phyloP scores from a whole-genome alignment of 1,140 invertebrate species.

The Oryctes rhinoceros region DNA sequence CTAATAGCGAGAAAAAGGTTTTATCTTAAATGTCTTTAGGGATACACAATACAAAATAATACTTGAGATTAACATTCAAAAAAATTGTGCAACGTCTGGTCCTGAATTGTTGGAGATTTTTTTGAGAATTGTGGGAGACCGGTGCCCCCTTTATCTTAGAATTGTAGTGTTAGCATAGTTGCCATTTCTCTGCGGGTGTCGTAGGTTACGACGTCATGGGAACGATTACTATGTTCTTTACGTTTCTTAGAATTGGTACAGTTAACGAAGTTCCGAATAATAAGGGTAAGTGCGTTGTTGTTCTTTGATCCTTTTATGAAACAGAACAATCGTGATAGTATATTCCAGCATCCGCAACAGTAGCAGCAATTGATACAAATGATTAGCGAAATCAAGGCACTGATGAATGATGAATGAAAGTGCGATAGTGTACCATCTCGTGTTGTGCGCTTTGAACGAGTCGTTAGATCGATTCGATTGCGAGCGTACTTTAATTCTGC shows the following conservation, averaged over 20 bases:
- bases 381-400: conserved; percentile 21
- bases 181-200: background rate
- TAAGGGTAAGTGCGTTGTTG: background rate
- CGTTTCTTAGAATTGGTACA: background rate
- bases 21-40: too few relatives aligned
- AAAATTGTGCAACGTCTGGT: conserved; percentile 25
- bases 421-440: conserved; percentile 17
- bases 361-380: conserved; percentile 18
- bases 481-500: conserved; percentile 18
- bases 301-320: conserved; percentile 6
- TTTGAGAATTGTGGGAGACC: background rate
- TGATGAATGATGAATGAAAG: background rate
- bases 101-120: background rate
- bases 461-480: conserved; percentile 7
- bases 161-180: background rate
- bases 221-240: background rate
- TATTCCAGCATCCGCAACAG: background rate
- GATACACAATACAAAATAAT: too few relatives aligned
- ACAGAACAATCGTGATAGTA: background rate
- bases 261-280: conserved; percentile 4
- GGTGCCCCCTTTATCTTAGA: background rate
- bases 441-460: conserved; percentile 9
- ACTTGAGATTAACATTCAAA: too few relatives aligned
- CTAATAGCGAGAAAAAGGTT: too few relatives aligned
- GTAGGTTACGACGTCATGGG: conserved; percentile 11